Base-by-base conservation (phyloP, 1,140 invertebrate species). In the Lepidurus couesii region DNA sequence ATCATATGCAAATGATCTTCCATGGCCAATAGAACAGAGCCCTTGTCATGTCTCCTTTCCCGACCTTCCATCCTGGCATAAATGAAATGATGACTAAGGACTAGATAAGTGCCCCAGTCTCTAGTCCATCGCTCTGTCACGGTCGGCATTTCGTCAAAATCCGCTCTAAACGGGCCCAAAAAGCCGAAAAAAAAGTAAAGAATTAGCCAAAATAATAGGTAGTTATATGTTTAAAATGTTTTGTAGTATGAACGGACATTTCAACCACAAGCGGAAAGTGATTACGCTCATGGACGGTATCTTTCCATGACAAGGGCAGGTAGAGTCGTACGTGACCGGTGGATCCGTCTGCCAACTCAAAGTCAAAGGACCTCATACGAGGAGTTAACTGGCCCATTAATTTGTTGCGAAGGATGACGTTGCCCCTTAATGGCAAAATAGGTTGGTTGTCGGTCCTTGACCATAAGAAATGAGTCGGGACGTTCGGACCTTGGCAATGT, bases 191-290 rank as follows among this genome's bases (percentile, higher is more conserved):
- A 34, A 34, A 34, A 34, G 4, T 4, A 1, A 65, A 44, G 8
- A 24, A 42, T 26, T 9, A 65, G 0, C 2, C 21, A 16, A 65
- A 7, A 7, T n/a, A 9, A n/a, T 7, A 65, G 53, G 16, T 16
- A 65, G n/a, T 7, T n/a, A 65, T 5, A 16, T 65, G 53, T 65
- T 9, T 21, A 3, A 16, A 21, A n/a, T 65, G 16, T 16, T 65
- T 1, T 65, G 53, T 65, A 16, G n/a, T 7, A 21, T 65, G 1
- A 65, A 65, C 53, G 77, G 44, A 79, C 79, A 76, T 73, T 77
- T 79, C 75, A 44, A 79, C 76, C 13, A 79, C 74, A 45, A 79
- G 74, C 21, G 79, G 79, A 65, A 73, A 79, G 34, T 76, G 76
- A 26, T 73, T n/a, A n/a, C 53, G 42, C n/a, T 74, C 34, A 9